Percentiles rank a stretch among this genome's conserved stretches.
These are phyloP conservation scores for Drepana arcuata DNA, from an alignment of 1,140 invertebrate genomes.

Conservation along the genomic window DNA sequence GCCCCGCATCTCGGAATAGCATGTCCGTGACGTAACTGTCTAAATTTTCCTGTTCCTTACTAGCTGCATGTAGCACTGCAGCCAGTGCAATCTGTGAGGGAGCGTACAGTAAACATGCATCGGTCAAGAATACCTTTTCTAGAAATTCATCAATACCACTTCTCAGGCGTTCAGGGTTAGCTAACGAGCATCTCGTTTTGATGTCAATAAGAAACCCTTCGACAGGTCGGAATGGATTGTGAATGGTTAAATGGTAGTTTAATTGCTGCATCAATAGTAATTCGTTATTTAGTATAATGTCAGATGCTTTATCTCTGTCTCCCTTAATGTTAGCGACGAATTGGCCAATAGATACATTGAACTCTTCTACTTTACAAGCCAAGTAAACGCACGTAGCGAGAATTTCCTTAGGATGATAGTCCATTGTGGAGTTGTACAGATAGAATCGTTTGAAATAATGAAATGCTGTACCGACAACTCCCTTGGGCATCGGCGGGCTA, in stretches of 20 bases:
- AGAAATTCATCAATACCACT: conserved; percentile 92
- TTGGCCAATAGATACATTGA: conserved; percentile 97
- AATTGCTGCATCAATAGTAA: conserved; percentile 94
- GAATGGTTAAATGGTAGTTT: conserved; percentile 95
- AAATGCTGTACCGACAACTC: conserved; percentile 92
- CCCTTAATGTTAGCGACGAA: conserved; percentile 97
- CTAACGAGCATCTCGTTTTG: conserved; percentile 85
- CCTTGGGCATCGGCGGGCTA: conserved; percentile 92
- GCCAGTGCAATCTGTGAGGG: conserved; percentile 95
- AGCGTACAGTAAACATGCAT: conserved; percentile 91
- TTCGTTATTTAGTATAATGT: conserved; percentile 97
- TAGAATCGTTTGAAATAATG: conserved; percentile 99
- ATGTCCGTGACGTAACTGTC: conserved; percentile 93
- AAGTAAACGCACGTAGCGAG: conserved; percentile 97
- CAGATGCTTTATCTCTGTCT: conserved; percentile 91
- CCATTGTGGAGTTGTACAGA: conserved; percentile 96
- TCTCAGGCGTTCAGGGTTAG: conserved; percentile 89
- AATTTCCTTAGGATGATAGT: conserved; percentile 98
- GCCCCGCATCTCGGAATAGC: conserved; percentile 79
- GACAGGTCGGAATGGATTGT: conserved; percentile 95
- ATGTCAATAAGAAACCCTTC: conserved; percentile 98
- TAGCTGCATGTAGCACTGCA: conserved; percentile 89
- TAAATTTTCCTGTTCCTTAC: conserved; percentile 88
- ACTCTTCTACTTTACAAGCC: conserved; percentile 98
- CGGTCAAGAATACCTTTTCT: conserved; percentile 90